A percentile compares a stretch with the other conserved stretches of the same genome.
Conservation (phyloP, 2,888 invertebrate species). For the Heliconius ismenius region DNA sequence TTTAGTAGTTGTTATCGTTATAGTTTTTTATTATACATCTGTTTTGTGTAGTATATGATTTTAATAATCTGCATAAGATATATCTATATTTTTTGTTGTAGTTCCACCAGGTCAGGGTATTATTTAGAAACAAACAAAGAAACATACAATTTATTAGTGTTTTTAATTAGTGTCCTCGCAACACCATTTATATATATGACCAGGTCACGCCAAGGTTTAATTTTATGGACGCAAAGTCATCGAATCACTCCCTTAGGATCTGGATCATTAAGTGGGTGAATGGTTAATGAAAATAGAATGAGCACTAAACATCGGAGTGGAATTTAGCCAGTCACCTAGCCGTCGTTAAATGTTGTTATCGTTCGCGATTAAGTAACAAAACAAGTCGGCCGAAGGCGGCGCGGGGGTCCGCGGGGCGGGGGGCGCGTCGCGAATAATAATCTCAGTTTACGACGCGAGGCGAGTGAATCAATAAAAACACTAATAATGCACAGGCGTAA, state of each 20-base stretch:
- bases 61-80: background rate
- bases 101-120: background rate
- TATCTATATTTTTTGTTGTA: background rate
- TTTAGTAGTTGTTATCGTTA: constrained; percentile 39
- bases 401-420: constrained; percentile 55
- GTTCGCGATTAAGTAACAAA: constrained; percentile 81
- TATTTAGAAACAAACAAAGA: constrained; percentile 1
- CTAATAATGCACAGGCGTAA: constrained; percentile 82
- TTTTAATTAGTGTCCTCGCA: constrained; percentile 14
- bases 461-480: constrained; percentile 83
- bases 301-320: constrained; percentile 81
- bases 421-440: constrained; percentile 77
- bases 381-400: constrained; percentile 69
- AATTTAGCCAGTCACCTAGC: constrained; percentile 82
- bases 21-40: constrained; percentile 30
- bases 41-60: background rate
- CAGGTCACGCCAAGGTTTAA: constrained; percentile 75
- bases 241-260: constrained; percentile 78
- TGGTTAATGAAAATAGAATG: constrained; percentile 82
- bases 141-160: background rate
- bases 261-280: constrained; percentile 82
- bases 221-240: constrained; percentile 75
- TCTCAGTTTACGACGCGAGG: constrained; percentile 81
- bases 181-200: constrained; percentile 21
- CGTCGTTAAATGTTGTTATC: constrained; percentile 82